Evolutionary conservation across 2,113 vertebrate genomes (phyloP).

Genomic region (rat (Rattus norvegicus)): GRCr8 NC_086021.1:144332501-144333000

Average conservation of each 20-base stretch:
- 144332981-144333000: background rate
- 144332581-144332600: background rate
- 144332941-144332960: background rate
- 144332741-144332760: background rate
- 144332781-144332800: background rate
- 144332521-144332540: slow-evolving; percentile 24
- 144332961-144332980: background rate
- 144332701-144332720: background rate
- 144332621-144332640: background rate
- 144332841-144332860: background rate
- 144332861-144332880: background rate
- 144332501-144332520: background rate
- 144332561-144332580: background rate
- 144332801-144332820: background rate
- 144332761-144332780: background rate
- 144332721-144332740: background rate
- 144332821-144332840: background rate
- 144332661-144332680: background rate
- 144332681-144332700: background rate
- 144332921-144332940: background rate
- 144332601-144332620: background rate
- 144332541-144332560: background rate
- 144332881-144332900: background rate
- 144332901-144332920: background rate
- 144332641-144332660: background rate